Conservation (phyloP, 2,113 vertebrate species). For the Calyptomena viridis region DNA sequence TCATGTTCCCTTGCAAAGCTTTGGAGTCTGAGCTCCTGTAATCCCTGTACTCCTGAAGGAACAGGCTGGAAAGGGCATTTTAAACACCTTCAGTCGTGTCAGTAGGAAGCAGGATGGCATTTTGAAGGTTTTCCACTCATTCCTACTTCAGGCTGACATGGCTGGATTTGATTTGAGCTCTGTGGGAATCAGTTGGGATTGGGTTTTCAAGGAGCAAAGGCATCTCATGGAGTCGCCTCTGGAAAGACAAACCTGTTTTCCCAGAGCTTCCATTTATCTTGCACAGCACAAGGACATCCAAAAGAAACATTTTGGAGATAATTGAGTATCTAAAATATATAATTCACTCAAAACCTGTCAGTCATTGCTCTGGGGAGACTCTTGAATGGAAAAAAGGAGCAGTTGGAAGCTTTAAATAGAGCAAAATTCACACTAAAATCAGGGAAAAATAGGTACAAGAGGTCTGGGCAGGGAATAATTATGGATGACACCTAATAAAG, state of each 20-base stretch:
- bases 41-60: background rate
- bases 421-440: background rate
- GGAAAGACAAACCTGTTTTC: background rate
- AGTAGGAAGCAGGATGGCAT: background rate
- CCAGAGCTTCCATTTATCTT: background rate
- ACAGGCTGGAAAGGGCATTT: background rate
- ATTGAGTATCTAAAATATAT: background rate
- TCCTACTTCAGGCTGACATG: background rate
- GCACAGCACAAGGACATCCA: background rate
- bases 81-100: accelerated
- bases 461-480: slow-evolving; percentile 36
- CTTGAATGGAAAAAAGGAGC: slow-evolving; percentile 31
- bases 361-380: slow-evolving; percentile 21
- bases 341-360: background rate
- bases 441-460: background rate
- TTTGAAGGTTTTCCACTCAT: background rate
- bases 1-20: background rate
- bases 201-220: background rate
- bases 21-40: background rate
- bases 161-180: background rate
- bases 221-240: background rate
- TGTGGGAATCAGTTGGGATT: accelerated
- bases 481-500: slow-evolving; percentile 34
- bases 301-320: background rate
- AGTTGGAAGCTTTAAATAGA: slow-evolving; percentile 5